Evolutionary conservation across 2,113 vertebrate species (phyloP), one percentile per base, ranked within the genome.

Genomic region (Neomonachus schauinslandi): DNA sequence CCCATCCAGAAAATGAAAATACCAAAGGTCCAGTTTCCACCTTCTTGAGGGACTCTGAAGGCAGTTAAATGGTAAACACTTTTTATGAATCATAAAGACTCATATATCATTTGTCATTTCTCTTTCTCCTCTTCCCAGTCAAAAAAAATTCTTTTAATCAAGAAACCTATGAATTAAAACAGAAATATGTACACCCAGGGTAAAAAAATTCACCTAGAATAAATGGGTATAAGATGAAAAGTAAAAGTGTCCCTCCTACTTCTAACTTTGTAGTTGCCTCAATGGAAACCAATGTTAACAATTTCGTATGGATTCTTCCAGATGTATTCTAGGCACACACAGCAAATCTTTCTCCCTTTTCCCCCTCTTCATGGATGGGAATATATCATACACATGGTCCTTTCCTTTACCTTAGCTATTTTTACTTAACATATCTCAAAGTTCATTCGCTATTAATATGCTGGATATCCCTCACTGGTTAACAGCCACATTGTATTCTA

Each of bases 71-170:
- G 59, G 42, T 85, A 96, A 91, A 92, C 13, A 91, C 33, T 94
- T 92, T 80, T 95, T 86, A 91, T 80, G 53, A 95, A 85, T 93
- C 72, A 93, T 77, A 84, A 93, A 97, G 51, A 96, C 39, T 76
- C 65, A 86, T 55, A 93, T 90, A 71, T 92, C 83, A 93, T 49
- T 77, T 94, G 57, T 63, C 77, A 89, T 96, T 95, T 95, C 77
- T 96, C 85, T 71, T 94, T 89, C 51, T 92, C 33, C 26, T 96
- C 81, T 91, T 53, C 39, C 31, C 10, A 91, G 39, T 89, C 6
- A 89, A 97, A 93, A n/a, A 42, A 71, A 63, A 5, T 19, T 18
- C 26, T 51, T 84, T 77, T 59, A 6, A 80, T 96, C 28, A 95
- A 84, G 63, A 84, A 65, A 57, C 24, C 79, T 67, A 69, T 85